Evolutionary conservation across 1,140 invertebrate species (phyloP).

Genomic region (Lycorma delicatula): DNA sequence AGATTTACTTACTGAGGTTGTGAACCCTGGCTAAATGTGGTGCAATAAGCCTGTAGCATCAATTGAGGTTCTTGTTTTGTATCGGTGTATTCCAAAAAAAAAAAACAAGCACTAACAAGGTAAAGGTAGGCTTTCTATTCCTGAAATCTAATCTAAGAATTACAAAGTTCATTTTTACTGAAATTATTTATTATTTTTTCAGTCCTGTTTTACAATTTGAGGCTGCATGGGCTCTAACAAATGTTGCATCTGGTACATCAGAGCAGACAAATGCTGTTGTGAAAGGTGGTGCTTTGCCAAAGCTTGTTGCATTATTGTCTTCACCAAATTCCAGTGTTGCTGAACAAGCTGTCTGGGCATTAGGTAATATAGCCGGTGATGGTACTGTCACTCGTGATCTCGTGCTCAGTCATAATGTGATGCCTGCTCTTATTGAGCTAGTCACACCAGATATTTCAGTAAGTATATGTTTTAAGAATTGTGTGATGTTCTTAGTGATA

Average conservation of each 20-base stretch:
- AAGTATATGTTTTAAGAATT: constrained; percentile 25
- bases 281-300: constrained; percentile 71
- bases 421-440: constrained; percentile 56
- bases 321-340: constrained; percentile 68
- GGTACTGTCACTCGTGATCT: constrained; percentile 65
- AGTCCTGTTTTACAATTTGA: constrained; percentile 92
- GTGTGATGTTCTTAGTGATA: no score
- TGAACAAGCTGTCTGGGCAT: constrained; percentile 95
- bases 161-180: no score
- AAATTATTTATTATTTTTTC: constrained; percentile 31
- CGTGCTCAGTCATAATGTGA: constrained; percentile 54
- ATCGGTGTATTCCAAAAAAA: no score
- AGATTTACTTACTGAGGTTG: no score
- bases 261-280: constrained; percentile 61
- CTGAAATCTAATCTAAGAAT: no score
- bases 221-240: constrained; percentile 95
- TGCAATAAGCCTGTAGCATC: no score
- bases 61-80: no score
- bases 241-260: constrained; percentile 78
- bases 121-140: no score
- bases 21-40: no score
- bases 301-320: constrained; percentile 67
- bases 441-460: constrained; percentile 50
- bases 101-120: no score
- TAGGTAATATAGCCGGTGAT: constrained; percentile 95